Evolutionary conservation across 2,797 vertebrate species (phyloP), one percentile per base, ranked within the genome.

Genomic region (Pseudopleuronectes americanus): DNA sequence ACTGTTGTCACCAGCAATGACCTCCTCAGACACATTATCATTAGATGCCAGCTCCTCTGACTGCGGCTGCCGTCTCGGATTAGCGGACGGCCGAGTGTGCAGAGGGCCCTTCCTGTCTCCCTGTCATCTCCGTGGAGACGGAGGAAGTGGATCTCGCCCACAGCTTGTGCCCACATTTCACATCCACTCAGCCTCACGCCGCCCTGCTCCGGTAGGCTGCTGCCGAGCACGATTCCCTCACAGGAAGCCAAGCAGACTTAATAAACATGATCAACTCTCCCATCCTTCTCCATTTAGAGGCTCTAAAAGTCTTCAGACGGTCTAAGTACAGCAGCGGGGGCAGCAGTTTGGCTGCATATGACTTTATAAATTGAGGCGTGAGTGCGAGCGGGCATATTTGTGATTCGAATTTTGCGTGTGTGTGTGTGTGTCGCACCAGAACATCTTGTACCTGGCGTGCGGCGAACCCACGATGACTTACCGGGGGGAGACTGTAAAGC

Each of bases 161-260:
- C 88, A 93, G 89, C 89, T 84, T 88, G 90, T 87, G 89, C 84
- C 88, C 87, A 81, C 79, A 85, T 90, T 91, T 93, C 90, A 89
- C 89, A 91, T 94, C 83, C 74, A 88, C 85, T 93, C 88, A 91
- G 69, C 84, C 66, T 93, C 87, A 89, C 47, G 64, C 77, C 75
- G 71, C 79, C 74, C 82, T 68, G 82, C 79, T 89, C 68, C 82
- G 90, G 82, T 78, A 76, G 76, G 79, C 84, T 78, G 84, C 80
- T 45, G 71, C 62, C 28, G 71, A 81, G 74, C 77, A 80, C 57
- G n/a, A 67, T 70, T 78, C 83, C 58, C 52, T 24, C 63, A 76
- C 77, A 78, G 79, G 81, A 84, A 91, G 87, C 86, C 84, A 86
- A 81, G 87, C 87, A 80, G 82, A 87, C 86, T 85, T 92, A 89